Evolutionary conservation across 2,113 vertebrate genomes (phyloP).

Genomic region (Caracal caracal): DNA sequence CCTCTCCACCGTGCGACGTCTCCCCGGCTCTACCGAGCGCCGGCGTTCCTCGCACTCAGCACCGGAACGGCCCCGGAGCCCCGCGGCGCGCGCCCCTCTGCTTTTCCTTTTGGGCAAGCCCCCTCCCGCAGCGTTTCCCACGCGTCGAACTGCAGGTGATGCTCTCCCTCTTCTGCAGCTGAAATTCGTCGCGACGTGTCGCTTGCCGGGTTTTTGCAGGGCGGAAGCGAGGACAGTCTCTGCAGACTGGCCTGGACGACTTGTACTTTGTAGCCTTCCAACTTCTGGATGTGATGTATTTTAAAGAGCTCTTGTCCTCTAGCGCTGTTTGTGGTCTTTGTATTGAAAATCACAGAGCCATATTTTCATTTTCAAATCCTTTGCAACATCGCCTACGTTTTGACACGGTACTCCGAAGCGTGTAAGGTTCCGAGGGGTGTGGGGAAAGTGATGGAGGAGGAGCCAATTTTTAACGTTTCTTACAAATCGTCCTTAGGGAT

Average conservation of each 20-base stretch:
- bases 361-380: slow-evolving; percentile 45
- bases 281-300: slow-evolving; percentile 59
- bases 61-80: background rate
- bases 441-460: background rate
- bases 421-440: background rate
- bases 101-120: background rate
- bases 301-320: background rate
- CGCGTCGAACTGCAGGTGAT: slow-evolving; percentile 63
- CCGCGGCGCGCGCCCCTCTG: background rate
- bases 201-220: background rate
- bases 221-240: background rate
- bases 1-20: background rate
- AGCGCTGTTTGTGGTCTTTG: slow-evolving; percentile 43
- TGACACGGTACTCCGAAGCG: background rate
- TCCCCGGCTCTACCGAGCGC: background rate
- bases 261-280: slow-evolving; percentile 56
- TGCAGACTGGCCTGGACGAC: slow-evolving; percentile 45
- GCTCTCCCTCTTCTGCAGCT: slow-evolving; percentile 51
- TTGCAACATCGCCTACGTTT: slow-evolving; percentile 15
- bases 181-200: slow-evolving; percentile 19
- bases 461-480: slow-evolving; percentile 37
- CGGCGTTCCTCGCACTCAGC: background rate
- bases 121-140: slow-evolving; percentile 39
- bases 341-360: slow-evolving; percentile 43
- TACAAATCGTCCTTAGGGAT: background rate